Evolutionary conservation across 2,113 vertebrate genomes (phyloP).

Genomic region (Vimba vimba): DNA sequence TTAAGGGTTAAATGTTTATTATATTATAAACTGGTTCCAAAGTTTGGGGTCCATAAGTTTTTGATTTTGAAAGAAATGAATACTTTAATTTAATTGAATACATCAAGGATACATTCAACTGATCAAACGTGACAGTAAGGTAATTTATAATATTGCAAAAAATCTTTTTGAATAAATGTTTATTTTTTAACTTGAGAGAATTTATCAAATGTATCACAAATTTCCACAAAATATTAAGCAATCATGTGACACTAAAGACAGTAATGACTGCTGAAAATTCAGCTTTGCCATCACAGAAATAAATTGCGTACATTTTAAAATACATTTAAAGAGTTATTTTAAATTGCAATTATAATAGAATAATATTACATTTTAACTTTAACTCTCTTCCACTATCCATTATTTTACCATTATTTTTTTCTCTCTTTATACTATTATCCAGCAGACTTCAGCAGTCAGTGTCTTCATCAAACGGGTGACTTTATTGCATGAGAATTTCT

Average conservation of each 20-base stretch:
- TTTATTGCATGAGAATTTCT: background rate
- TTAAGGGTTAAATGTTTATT: too few relatives aligned
- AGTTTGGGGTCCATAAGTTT: too few relatives aligned
- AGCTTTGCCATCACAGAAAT: too few relatives aligned
- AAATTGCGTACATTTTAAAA: too few relatives aligned
- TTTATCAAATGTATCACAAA: background rate
- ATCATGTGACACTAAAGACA: too few relatives aligned
- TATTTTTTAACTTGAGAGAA: too few relatives aligned
- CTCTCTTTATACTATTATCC: background rate
- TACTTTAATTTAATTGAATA: too few relatives aligned
- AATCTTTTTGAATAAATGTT: background rate
- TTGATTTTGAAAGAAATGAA: too few relatives aligned
- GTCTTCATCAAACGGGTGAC: constrained; percentile 10
- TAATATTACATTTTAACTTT: background rate
- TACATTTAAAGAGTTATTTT: too few relatives aligned
- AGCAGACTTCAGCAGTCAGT: background rate
- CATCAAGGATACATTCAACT: background rate
- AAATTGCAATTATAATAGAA: background rate
- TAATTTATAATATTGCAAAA: background rate
- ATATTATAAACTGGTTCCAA: too few relatives aligned
- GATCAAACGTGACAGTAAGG: background rate
- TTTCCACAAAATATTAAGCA: background rate
- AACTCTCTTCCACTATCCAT: background rate
- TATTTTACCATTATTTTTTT: background rate
- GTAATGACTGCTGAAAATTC: too few relatives aligned